phyloP scores from a whole-genome alignment of 2,888 invertebrate species.

The Volucella zonaria region DNA sequence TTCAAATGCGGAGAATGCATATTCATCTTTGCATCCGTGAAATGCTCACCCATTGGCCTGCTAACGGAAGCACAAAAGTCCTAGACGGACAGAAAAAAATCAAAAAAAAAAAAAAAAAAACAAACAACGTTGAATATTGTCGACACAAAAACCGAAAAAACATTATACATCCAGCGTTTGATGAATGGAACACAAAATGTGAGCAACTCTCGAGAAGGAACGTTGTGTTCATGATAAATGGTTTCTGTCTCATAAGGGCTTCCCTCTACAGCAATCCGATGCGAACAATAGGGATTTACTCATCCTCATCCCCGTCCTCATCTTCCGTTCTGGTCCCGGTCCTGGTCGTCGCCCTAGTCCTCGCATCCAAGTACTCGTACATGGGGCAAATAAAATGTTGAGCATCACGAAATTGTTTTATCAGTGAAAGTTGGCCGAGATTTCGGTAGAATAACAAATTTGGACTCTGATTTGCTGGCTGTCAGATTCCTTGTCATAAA shows the following conservation, averaged over 20 bases:
- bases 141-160: conserved; percentile 16
- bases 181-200: conserved; percentile 42
- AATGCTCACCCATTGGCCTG: conserved; percentile 37
- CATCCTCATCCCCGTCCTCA: no score
- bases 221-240: conserved; percentile 42
- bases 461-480: no score
- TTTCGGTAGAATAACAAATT: not conserved
- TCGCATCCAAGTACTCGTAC: no score
- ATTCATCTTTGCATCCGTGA: conserved; percentile 52
- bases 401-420: conserved; percentile 42
- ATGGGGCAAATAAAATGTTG: conserved; percentile 31
- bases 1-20: conserved; percentile 41
- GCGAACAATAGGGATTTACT: conserved; percentile 32
- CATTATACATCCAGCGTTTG: conserved; percentile 34
- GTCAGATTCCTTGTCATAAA: no score
- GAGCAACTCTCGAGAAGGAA: conserved; percentile 24
- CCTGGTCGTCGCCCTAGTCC: no score
- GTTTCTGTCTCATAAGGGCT: conserved; percentile 24
- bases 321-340: no score
- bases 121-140: not conserved
- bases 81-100: not conserved
- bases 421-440: conserved; percentile 30
- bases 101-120: conserved; percentile 19
- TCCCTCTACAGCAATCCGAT: conserved; percentile 3
- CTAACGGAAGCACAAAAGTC: conserved; percentile 31